Evolutionary conservation across 2,113 vertebrate genomes (phyloP).

Genomic region (Protobothrops mucrosquamatus): DNA sequence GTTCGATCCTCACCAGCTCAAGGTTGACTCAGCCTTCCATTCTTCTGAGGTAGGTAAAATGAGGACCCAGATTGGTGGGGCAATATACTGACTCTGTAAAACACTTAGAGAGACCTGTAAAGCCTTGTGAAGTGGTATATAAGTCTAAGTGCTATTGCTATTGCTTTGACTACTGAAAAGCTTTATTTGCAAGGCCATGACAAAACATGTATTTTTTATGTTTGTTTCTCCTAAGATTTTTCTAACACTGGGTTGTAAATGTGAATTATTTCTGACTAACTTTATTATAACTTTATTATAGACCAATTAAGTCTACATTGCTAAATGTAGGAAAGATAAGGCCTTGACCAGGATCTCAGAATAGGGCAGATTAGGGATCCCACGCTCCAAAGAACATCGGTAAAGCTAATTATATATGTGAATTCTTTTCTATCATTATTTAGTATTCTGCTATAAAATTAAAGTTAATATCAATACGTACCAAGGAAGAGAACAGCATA

Average conservation of each 20-base stretch:
- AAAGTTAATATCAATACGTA: not conserved
- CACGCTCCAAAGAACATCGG: not conserved
- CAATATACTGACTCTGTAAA: not conserved
- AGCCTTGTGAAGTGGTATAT: not conserved
- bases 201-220: not conserved
- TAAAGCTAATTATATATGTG: not conserved
- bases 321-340: not conserved
- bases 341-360: not conserved
- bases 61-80: not conserved
- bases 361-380: not conserved
- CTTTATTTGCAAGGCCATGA: not conserved
- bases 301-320: not conserved
- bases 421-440: not conserved
- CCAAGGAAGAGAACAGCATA: not conserved
- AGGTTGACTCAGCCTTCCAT: not conserved
- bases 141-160: not conserved
- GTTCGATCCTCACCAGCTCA: not conserved
- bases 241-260: not conserved
- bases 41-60: not conserved
- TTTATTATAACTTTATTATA: not conserved
- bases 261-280: not conserved
- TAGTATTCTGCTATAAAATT: not conserved
- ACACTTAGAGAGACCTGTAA: not conserved
- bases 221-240: not conserved
- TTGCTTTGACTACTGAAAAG: not conserved